These are phyloP conservation scores for Euthynnus affinis DNA, from an alignment of 2,797 vertebrate species.

Conservation along the genomic window DNA sequence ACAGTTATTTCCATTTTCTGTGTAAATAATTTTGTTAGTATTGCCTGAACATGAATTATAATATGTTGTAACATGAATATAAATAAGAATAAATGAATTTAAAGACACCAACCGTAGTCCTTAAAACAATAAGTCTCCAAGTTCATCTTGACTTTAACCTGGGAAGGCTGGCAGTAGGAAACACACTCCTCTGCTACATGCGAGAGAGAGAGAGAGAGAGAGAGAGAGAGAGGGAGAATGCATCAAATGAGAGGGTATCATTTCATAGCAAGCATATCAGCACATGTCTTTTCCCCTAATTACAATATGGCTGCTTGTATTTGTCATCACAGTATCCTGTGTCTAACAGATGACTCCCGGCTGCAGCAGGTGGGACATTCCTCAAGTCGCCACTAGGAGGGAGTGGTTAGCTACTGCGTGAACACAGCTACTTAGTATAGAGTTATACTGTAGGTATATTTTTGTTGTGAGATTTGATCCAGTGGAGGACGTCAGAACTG, in stretches of 20 bases:
- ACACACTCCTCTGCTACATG: slow-evolving; percentile 89
- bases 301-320: slow-evolving; percentile 82
- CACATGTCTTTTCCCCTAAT: slow-evolving; percentile 80
- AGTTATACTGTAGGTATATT: background rate
- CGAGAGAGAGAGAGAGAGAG: slow-evolving; percentile 11
- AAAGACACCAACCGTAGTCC: slow-evolving; percentile 87
- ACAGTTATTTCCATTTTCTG: no score
- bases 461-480: slow-evolving; percentile 9
- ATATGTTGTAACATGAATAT: background rate
- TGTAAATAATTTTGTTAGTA: no score
- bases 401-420: slow-evolving; percentile 58
- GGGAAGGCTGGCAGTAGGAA: slow-evolving; percentile 89
- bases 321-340: slow-evolving; percentile 83
- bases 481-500: background rate
- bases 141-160: slow-evolving; percentile 90
- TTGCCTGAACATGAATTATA: background rate
- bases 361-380: slow-evolving; percentile 75
- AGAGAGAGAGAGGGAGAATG: slow-evolving; percentile 27
- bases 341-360: slow-evolving; percentile 77
- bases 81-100: background rate
- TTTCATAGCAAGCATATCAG: slow-evolving; percentile 76
- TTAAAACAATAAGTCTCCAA: slow-evolving; percentile 91
- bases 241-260: slow-evolving; percentile 63
- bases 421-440: background rate
- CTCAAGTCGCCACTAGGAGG: slow-evolving; percentile 78